These are phyloP conservation scores for Coremacera marginata DNA, from an alignment of 2,888 invertebrate genomes.

Conservation along the genomic window DNA sequence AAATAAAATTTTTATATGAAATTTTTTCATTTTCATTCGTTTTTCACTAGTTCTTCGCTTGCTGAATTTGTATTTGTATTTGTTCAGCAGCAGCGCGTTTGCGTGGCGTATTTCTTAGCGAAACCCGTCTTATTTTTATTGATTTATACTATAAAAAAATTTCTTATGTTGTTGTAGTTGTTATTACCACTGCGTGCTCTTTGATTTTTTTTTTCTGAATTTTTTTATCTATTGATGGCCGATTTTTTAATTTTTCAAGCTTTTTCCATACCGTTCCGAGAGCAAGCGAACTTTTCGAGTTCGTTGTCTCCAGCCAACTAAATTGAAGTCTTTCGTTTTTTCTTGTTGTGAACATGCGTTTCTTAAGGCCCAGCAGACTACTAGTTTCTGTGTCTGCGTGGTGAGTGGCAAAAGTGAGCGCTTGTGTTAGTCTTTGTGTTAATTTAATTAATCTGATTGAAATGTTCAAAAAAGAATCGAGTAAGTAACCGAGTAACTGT, in stretches of 20 bases:
- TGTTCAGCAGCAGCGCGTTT: not conserved
- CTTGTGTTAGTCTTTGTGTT: slow-evolving; percentile 19
- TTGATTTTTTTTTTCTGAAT: slow-evolving; percentile 1
- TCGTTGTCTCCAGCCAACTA: slow-evolving; percentile 69
- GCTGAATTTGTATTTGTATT: not conserved
- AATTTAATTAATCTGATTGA: slow-evolving; percentile 4
- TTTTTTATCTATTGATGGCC: not conserved
- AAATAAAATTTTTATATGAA: not conserved
- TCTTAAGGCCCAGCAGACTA: slow-evolving; percentile 12
- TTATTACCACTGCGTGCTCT: slow-evolving; percentile 34
- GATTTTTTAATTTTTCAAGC: not conserved
- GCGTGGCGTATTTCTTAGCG: slow-evolving; percentile 12
- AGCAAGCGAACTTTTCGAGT: slow-evolving; percentile 63
- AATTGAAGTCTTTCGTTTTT: slow-evolving; percentile 68
- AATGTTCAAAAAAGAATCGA: not conserved
- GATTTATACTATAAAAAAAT: not conserved
- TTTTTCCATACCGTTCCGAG: slow-evolving; percentile 43
- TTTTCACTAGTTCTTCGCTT: not conserved
- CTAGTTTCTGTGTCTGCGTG: not conserved
- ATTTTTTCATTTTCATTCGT: not conserved
- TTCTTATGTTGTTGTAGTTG: slow-evolving; percentile 21
- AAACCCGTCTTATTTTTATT: not conserved
- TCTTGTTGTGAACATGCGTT: slow-evolving; percentile 56
- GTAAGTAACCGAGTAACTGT: not conserved
- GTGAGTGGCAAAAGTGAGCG: not conserved